Evolutionary conservation across 92 coral and sea anemone genomes (phyloP).

Genomic region (Scolanthus callimorphus): DNA sequence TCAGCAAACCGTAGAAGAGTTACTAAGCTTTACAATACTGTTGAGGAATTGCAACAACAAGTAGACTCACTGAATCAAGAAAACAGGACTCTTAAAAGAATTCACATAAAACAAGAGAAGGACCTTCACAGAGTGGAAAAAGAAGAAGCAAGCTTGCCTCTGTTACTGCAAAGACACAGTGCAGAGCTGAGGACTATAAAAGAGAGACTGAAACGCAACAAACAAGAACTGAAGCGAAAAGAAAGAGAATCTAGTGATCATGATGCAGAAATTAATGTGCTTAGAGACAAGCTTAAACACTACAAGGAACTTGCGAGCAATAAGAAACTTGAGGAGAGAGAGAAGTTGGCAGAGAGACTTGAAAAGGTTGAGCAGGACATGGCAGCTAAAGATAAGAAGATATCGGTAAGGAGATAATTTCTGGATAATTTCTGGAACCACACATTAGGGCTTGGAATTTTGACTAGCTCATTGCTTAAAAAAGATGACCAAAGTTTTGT

Average conservation of each 20-base stretch:
- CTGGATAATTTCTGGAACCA: too few relatives aligned
- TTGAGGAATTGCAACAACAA: slow-evolving; percentile 83
- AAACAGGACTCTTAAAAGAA: slow-evolving; percentile 73
- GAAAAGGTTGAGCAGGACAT: slow-evolving; percentile 49
- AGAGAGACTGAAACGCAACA: slow-evolving; percentile 66
- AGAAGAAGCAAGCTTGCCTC: slow-evolving; percentile 81
- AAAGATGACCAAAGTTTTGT: too few relatives aligned
- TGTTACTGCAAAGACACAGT: slow-evolving; percentile 77
- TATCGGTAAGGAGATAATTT: slow-evolving; percentile 67
- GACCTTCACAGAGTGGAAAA: slow-evolving; percentile 68
- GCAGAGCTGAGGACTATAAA: slow-evolving; percentile 80
- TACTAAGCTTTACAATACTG: slow-evolving; percentile 65
- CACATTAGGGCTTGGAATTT: too few relatives aligned
- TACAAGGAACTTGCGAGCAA: slow-evolving; percentile 60
- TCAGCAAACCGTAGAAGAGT: slow-evolving; percentile 93
- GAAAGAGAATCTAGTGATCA: slow-evolving; percentile 70
- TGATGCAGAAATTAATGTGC: slow-evolving; percentile 66
- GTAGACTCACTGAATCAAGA: slow-evolving; percentile 64
- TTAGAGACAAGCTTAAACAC: slow-evolving; percentile 65
- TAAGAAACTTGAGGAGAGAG: slow-evolving; percentile 81
- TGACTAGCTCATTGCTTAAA: too few relatives aligned
- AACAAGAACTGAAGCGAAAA: slow-evolving; percentile 50
- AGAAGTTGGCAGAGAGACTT: slow-evolving; percentile 60
- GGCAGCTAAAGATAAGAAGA: slow-evolving; percentile 62
- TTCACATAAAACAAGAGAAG: slow-evolving; percentile 76